These are phyloP conservation scores for Galagoides demidoff DNA, from an alignment of 2,797 vertebrate species.

Conservation along the genomic window DNA sequence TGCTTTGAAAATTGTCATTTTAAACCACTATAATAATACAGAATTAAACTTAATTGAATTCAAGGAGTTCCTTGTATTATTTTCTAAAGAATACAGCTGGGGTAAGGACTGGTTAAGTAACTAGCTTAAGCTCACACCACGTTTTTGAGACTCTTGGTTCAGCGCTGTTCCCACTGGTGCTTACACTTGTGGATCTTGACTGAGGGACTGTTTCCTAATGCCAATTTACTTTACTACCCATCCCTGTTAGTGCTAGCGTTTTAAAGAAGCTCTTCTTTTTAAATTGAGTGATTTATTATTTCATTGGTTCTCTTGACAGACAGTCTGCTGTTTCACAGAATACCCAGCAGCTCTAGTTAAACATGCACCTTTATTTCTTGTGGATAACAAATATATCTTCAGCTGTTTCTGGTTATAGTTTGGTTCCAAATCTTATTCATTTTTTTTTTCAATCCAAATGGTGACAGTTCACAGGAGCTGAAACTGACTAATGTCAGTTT, in stretches of 20 bases:
- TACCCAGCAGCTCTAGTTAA: neutral
- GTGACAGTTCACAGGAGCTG: neutral
- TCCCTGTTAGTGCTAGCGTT: neutral
- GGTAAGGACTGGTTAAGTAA: neutral
- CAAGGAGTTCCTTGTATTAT: neutral
- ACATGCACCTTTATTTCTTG: neutral
- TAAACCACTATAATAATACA: neutral
- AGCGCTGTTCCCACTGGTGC: neutral
- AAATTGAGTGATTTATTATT: neutral
- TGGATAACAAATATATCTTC: neutral
- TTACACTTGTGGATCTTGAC: neutral
- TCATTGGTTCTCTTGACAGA: neutral
- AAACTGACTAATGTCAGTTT: too few species aligned
- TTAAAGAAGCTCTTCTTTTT: conserved; percentile 13
- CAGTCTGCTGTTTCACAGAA: neutral
- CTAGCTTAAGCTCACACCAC: neutral
- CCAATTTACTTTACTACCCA: neutral
- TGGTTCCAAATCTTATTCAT: conserved; percentile 33
- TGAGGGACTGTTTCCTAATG: neutral
- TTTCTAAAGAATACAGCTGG: neutral
- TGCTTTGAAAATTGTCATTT: conserved; percentile 38
- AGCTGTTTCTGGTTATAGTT: neutral
- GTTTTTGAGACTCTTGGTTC: neutral
- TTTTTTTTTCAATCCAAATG: conserved; percentile 36
- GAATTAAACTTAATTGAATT: conserved; percentile 17